Percentiles rank a stretch among this genome's conserved stretches.
phyloP scores from a whole-genome alignment of 2,113 vertebrate genomes.

The Macrotus californicus region DNA sequence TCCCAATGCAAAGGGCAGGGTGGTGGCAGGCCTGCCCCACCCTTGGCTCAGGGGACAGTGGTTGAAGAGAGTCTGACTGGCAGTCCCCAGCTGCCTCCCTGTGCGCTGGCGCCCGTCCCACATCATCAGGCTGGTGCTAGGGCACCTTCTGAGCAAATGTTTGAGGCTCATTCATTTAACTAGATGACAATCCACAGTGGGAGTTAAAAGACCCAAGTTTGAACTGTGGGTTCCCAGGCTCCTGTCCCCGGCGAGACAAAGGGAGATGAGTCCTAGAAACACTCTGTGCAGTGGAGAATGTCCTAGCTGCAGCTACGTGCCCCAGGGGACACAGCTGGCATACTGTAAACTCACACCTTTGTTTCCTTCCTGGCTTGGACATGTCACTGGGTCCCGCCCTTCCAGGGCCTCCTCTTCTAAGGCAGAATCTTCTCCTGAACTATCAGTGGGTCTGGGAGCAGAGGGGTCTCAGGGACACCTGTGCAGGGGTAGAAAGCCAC shows the following conservation, averaged over 20 bases:
- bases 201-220: neutral
- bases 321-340: too few relatives aligned
- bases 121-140: neutral
- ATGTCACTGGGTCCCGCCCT: neutral
- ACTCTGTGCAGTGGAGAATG: rapidly evolving
- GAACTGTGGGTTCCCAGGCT: neutral
- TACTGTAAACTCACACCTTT: neutral
- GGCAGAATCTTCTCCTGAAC: neutral
- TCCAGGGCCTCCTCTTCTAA: neutral
- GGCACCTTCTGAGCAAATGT: neutral
- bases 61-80: neutral
- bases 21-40: neutral
- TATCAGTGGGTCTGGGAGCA: neutral
- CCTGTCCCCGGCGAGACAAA: rapidly evolving
- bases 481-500: neutral
- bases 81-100: neutral
- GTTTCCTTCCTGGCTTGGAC: neutral
- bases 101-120: rapidly evolving
- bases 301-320: rapidly evolving
- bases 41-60: rapidly evolving
- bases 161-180: neutral
- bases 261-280: neutral
- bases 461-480: neutral
- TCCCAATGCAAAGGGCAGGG: neutral
- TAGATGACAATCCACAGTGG: neutral